These are phyloP conservation scores for Oreortyx pictus DNA, from an alignment of 2,797 vertebrate genomes.

Conservation along the genomic window DNA sequence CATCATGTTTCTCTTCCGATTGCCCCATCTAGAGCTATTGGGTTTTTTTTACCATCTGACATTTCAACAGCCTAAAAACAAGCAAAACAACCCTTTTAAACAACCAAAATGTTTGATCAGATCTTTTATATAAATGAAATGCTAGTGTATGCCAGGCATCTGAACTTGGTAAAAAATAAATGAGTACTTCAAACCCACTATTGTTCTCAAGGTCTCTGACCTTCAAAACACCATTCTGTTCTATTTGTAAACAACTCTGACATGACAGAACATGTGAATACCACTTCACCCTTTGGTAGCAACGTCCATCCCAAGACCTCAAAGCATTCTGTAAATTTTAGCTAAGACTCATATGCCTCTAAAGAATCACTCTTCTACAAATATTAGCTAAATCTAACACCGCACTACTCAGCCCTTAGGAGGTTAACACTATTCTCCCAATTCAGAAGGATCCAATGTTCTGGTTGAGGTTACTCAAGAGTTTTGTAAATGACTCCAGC, in stretches of 20 bases:
- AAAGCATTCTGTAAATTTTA: constrained; percentile 61
- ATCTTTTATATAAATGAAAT: constrained; percentile 69
- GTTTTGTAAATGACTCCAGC: not conserved
- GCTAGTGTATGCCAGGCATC: constrained; percentile 68
- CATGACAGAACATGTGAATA: constrained; percentile 63
- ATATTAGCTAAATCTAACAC: constrained; percentile 47
- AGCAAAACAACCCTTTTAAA: constrained; percentile 64
- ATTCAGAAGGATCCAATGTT: not conserved
- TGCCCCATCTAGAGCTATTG: constrained; percentile 70
- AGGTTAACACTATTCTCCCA: not conserved
- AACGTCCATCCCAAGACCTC: constrained; percentile 47
- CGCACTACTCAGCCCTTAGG: not conserved
- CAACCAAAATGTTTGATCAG: constrained; percentile 65
- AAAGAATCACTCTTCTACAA: constrained; percentile 51
- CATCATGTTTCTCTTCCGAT: constrained; percentile 37
- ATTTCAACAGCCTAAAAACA: constrained; percentile 71
- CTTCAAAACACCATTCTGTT: constrained; percentile 72
- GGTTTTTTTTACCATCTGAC: constrained; percentile 58
- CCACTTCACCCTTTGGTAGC: constrained; percentile 61
- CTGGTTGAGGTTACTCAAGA: not conserved
- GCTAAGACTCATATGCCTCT: constrained; percentile 23
- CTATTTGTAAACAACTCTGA: constrained; percentile 72
- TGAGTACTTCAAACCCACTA: constrained; percentile 69
- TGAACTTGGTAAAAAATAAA: constrained; percentile 73
- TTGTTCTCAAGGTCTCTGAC: constrained; percentile 72